phyloP scores from a whole-genome alignment of 2,113 vertebrate species.

The Onychostruthus taczanowskii region DNA sequence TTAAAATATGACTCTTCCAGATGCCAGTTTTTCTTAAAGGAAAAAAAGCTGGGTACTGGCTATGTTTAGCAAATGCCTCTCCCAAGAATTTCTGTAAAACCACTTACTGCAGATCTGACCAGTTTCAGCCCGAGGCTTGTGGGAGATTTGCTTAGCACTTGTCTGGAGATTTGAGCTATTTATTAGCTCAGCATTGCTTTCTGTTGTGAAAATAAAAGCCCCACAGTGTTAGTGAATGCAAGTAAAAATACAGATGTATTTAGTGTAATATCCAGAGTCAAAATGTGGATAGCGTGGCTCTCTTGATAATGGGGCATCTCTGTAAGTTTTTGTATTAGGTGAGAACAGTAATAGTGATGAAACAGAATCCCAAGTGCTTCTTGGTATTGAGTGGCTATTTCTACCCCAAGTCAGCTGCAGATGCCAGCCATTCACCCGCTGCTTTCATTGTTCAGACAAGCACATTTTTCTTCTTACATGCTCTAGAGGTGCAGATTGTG shows the following conservation, averaged over 20 bases:
- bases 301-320: background rate
- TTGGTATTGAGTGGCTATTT: background rate
- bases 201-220: background rate
- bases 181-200: background rate
- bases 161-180: background rate
- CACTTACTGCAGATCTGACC: background rate
- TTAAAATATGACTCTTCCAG: slow-evolving; percentile 17
- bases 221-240: background rate
- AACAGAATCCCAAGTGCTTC: background rate
- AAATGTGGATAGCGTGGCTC: background rate
- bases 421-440: background rate
- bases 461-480: background rate
- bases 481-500: background rate
- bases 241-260: background rate
- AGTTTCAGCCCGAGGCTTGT: background rate
- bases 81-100: slow-evolving; percentile 3
- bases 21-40: slow-evolving; percentile 16
- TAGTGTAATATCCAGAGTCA: background rate
- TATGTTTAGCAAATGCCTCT: slow-evolving; percentile 1
- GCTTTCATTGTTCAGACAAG: background rate
- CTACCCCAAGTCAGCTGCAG: background rate
- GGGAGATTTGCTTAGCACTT: background rate
- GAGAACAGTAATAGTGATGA: background rate
- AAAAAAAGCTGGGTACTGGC: background rate
- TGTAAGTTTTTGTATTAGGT: background rate